phyloP scores from a whole-genome alignment of 2,113 vertebrate genomes.

The Casuarius casuarius region DNA sequence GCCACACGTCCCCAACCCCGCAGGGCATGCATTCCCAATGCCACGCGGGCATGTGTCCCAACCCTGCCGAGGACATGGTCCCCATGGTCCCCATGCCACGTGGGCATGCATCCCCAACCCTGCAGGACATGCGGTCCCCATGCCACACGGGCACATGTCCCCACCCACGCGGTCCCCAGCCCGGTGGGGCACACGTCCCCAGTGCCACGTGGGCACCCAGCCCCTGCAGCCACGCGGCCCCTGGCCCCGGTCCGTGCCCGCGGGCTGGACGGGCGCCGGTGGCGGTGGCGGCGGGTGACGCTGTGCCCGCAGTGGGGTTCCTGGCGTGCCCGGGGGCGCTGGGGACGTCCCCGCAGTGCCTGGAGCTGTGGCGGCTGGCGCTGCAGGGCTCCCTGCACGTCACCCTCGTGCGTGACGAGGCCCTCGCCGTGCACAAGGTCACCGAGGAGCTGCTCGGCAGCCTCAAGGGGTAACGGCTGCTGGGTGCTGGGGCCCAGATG shows the following conservation, averaged over 20 bases:
- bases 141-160: too few species aligned
- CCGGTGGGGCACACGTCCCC: too few species aligned
- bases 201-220: neutral
- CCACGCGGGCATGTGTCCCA: too few species aligned
- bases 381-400: conserved; percentile 87
- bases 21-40: too few species aligned
- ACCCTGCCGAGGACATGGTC: too few species aligned
- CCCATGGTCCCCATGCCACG: neutral
- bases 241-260: too few species aligned
- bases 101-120: neutral
- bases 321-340: conserved; percentile 89
- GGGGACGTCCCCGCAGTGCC: conserved; percentile 77
- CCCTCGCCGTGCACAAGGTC: conserved; percentile 88
- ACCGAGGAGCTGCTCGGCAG: conserved; percentile 85
- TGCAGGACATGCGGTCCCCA: too few species aligned
- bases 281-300: too few species aligned
- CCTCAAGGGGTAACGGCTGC: conserved; percentile 84
- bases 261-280: neutral
- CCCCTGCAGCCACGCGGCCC: neutral
- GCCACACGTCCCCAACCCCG: neutral
- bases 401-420: conserved; percentile 88
- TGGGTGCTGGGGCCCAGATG: neutral
- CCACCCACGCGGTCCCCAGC: too few species aligned
- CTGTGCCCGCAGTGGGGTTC: conserved; percentile 84
- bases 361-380: conserved; percentile 89